Conservation (phyloP, 37 sponge, comb jelly and placozoan genomes). For the Hexactinellida sp. region DNA sequence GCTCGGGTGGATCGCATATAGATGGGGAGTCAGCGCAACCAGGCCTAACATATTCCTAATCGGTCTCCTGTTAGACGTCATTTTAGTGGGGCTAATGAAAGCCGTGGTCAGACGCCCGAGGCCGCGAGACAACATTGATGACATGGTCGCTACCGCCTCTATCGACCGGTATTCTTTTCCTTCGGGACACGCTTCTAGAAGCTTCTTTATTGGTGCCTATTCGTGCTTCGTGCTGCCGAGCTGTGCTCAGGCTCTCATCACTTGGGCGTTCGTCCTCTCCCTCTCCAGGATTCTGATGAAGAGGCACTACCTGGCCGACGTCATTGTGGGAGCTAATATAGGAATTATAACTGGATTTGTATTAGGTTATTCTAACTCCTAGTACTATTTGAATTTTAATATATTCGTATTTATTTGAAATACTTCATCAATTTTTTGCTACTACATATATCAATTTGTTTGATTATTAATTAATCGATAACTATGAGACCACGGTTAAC, state of each 20-base stretch:
- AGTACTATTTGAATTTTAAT: background rate
- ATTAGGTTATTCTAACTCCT: background rate
- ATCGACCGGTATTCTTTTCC: constrained; percentile 80
- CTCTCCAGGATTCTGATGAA: constrained; percentile 53
- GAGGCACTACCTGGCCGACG: constrained; percentile 56
- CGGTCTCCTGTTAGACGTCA: constrained; percentile 41
- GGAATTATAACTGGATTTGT: constrained; percentile 38
- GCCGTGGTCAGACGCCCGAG: constrained; percentile 51
- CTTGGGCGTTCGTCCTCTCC: constrained; percentile 55
- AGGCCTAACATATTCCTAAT: constrained; percentile 30
- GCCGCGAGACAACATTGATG: constrained; percentile 41
- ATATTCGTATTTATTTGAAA: background rate
- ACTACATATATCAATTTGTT: too few species aligned
- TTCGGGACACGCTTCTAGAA: constrained; percentile 77
- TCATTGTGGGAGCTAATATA: constrained; percentile 29
- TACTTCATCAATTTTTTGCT: too few species aligned
- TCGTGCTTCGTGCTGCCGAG: constrained; percentile 44
- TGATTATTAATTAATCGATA: too few species aligned
- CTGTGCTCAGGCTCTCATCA: background rate
- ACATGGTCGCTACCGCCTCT: constrained; percentile 39
- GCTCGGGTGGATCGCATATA: constrained; percentile 4
- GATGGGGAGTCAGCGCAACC: background rate
- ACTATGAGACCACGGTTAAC: too few species aligned
- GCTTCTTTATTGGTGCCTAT: constrained; percentile 47
- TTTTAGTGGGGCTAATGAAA: constrained; percentile 57